phyloP scores from a whole-genome alignment of 1,140 invertebrate genomes.

The Drosophila chauvacae region DNA sequence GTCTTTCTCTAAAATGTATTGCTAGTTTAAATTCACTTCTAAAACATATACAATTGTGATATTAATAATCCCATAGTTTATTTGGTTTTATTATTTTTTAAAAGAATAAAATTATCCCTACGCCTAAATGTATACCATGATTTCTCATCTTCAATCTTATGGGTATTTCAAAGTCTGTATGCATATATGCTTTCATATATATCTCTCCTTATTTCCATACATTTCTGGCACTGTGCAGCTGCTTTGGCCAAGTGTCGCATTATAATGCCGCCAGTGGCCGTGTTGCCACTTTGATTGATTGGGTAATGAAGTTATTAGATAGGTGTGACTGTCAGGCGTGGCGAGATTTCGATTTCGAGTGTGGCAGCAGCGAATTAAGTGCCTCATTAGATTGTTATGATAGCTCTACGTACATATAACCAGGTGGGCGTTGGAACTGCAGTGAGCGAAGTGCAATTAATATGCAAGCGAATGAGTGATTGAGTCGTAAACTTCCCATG shows the following conservation, averaged over 20 bases:
- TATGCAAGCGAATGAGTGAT: constrained; percentile 31
- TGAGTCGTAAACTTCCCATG: constrained; percentile 39
- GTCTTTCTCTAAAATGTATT: background rate
- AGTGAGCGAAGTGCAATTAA: constrained; percentile 38
- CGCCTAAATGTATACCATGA: background rate
- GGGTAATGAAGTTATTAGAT: constrained; percentile 76
- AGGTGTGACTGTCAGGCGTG: constrained; percentile 64
- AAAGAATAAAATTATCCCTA: background rate
- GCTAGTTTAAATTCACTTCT: background rate
- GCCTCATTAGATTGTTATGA: constrained; percentile 69
- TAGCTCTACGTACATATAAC: constrained; percentile 10
- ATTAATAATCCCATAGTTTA: background rate
- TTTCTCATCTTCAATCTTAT: too few species aligned
- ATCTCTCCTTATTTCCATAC: background rate
- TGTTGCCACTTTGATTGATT: constrained; percentile 73
- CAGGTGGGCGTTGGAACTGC: constrained; percentile 26
- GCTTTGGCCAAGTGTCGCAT: constrained; percentile 57
- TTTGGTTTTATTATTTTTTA: too few species aligned
- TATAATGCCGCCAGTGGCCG: constrained; percentile 61
- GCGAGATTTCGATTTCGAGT: constrained; percentile 32
- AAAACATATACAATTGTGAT: background rate
- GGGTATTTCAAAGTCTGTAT: background rate
- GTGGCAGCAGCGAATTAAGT: constrained; percentile 64
- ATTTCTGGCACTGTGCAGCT: constrained; percentile 44
- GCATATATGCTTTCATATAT: background rate